Evolutionary conservation across 1,140 invertebrate species (phyloP).

Genomic region (Medauroidea extradentata): DNA sequence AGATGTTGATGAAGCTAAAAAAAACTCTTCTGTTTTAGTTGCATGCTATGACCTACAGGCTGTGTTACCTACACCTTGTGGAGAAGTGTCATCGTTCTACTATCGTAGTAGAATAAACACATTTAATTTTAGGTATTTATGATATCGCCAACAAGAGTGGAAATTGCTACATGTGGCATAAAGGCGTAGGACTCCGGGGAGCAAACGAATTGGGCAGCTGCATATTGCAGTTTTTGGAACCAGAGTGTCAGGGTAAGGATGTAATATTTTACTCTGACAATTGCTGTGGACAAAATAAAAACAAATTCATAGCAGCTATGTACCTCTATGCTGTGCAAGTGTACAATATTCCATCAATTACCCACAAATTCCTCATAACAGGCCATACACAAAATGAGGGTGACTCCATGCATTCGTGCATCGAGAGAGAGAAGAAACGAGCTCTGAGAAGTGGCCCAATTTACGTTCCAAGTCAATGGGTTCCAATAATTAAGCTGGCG

Average conservation of each 20-base stretch:
- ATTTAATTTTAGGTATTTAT: conserved; percentile 33
- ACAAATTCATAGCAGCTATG: conserved; percentile 35
- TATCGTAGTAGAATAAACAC: conserved; percentile 31
- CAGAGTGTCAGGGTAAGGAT: neutral
- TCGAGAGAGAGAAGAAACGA: conserved; percentile 33
- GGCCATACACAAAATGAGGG: conserved; percentile 45
- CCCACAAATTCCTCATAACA: conserved; percentile 40
- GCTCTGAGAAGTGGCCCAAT: conserved; percentile 30
- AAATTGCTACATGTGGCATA: conserved; percentile 28
- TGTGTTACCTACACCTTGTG: conserved; percentile 27
- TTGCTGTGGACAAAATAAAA: conserved; percentile 43
- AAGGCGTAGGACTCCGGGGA: conserved; percentile 26
- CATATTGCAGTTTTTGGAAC: conserved; percentile 26
- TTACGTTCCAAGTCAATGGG: neutral
- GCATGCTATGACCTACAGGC: conserved; percentile 34
- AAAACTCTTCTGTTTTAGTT: conserved; percentile 4
- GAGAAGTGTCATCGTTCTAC: conserved; percentile 30
- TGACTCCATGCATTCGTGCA: conserved; percentile 37
- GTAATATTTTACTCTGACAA: conserved; percentile 39
- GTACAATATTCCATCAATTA: conserved; percentile 32
- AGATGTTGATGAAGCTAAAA: neutral
- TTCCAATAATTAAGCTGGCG: neutral
- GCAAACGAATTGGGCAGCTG: conserved; percentile 33
- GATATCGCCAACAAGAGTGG: conserved; percentile 21
- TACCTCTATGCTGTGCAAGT: conserved; percentile 34